These are phyloP conservation scores for Unio delphinus DNA, from an alignment of 2,888 invertebrate genomes.

Conservation along the genomic window DNA sequence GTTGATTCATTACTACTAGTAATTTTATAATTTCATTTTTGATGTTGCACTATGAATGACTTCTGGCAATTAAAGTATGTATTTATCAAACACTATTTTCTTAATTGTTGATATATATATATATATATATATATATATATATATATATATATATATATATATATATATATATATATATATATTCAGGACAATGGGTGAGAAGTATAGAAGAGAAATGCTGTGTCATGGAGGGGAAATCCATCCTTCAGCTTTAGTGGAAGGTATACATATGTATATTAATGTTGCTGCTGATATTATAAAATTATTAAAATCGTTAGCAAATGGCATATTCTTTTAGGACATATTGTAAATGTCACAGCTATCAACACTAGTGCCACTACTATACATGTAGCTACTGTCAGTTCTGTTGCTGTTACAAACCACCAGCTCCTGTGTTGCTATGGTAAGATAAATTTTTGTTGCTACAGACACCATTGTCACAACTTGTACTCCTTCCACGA, in stretches of 20 bases:
- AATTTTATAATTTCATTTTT: no score
- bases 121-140: neutral
- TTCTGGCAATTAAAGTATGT: no score
- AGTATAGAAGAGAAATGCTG: constrained; percentile 83
- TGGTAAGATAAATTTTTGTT: neutral
- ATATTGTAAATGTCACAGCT: no score
- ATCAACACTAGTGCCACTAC: neutral
- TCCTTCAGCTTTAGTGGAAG: constrained; percentile 81
- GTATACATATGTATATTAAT: constrained; percentile 27
- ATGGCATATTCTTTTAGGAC: no score
- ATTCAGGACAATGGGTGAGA: constrained; percentile 82
- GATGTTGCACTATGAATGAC: neutral
- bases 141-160: neutral
- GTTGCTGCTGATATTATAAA: neutral
- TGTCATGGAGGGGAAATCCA: constrained; percentile 91
- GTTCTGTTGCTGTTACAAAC: neutral
- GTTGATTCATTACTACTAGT: no score
- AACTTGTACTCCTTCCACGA: constrained; percentile 13
- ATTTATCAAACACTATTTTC: no score
- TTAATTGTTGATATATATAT: no score
- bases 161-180: constrained; percentile 3
- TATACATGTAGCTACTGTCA: neutral
- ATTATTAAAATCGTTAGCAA: no score
- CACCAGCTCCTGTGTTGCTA: neutral
- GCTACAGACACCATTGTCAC: constrained; percentile 3